phyloP scores from a whole-genome alignment of 2,113 vertebrate species.

The Bufo gargarizans region DNA sequence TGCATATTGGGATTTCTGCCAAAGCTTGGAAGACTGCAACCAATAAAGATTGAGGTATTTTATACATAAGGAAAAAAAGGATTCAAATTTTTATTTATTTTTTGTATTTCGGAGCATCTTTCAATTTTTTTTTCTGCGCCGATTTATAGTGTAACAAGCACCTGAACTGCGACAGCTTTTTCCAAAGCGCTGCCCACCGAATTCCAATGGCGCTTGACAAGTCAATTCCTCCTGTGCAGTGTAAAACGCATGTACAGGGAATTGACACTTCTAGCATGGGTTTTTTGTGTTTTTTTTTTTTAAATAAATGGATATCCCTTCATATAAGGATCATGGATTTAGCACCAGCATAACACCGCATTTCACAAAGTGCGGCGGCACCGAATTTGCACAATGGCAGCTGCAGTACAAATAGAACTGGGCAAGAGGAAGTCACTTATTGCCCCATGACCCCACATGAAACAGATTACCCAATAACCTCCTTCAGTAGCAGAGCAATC shows the following conservation, averaged over 20 bases:
- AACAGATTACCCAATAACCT: background rate
- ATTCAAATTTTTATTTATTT: conserved; percentile 66
- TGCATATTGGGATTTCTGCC: background rate
- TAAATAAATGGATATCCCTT: background rate
- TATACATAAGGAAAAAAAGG: conserved; percentile 30
- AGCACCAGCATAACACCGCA: conserved; percentile 54
- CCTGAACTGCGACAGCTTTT: background rate
- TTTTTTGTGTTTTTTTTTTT: background rate
- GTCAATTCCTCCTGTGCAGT: conserved; percentile 22
- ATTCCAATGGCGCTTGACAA: conserved; percentile 36
- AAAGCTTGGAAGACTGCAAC: conserved; percentile 49
- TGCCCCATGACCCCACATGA: conserved; percentile 52
- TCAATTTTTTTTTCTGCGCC: conserved; percentile 64
- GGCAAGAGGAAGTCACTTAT: conserved; percentile 17
- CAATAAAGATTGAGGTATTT: conserved; percentile 25
- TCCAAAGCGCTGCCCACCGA: background rate
- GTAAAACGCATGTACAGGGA: background rate
- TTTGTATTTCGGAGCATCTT: conserved; percentile 78
- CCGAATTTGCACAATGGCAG: conserved; percentile 20
- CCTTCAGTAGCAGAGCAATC: conserved; percentile 44
- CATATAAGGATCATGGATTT: conserved; percentile 45
- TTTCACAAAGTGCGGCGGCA: conserved; percentile 18
- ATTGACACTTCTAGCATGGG: background rate
- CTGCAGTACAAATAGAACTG: conserved; percentile 14
- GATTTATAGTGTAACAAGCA: conserved; percentile 21